Conservation (phyloP, 2,888 invertebrate genomes). For the Lepidochitona cinerea region DNA sequence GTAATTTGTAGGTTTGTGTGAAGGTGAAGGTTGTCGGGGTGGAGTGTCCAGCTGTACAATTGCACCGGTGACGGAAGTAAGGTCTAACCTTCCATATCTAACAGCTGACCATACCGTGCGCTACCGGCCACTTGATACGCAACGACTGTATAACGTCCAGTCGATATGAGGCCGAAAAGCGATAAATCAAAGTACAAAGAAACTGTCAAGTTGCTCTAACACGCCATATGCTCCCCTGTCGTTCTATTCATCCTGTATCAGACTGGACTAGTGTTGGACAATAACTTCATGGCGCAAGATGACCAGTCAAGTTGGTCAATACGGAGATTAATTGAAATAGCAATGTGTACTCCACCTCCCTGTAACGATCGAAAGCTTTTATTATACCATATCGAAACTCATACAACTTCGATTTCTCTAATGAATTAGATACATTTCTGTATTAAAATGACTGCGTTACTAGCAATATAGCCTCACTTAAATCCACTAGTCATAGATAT, state of each 20-base stretch:
- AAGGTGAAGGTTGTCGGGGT: background rate
- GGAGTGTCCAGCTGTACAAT: background rate
- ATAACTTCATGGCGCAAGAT: background rate
- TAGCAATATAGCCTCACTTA: too few species aligned
- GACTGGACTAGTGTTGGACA: background rate
- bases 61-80: background rate
- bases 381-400: background rate
- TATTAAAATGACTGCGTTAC: background rate
- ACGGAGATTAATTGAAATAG: background rate
- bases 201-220: background rate
- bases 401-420: background rate
- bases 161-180: background rate
- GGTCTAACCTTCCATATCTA: background rate
- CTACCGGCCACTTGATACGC: background rate
- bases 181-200: background rate
- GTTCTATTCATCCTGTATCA: background rate
- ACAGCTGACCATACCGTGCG: background rate
- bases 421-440: background rate
- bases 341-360: too few species aligned
- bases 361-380: background rate
- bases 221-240: background rate
- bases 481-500: too few species aligned
- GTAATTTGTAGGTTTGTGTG: background rate
- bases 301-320: background rate
- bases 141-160: background rate